Evolutionary conservation across 1,140 invertebrate species (phyloP), one percentile per base, ranked within the genome.

Genomic region (Danaus melanippus): DNA sequence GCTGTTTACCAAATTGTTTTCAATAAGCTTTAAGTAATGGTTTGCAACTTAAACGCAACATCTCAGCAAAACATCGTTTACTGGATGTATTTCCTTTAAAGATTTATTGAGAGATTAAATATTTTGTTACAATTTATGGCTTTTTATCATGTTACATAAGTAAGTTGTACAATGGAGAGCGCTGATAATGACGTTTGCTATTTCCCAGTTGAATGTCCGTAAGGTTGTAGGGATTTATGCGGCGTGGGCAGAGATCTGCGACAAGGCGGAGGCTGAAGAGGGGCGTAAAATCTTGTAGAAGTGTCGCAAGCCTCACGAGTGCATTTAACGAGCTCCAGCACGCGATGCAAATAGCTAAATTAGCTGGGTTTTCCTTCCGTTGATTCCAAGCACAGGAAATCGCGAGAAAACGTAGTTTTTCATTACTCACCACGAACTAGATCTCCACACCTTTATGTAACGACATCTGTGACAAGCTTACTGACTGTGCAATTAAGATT

Each of bases 1-100:
- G 65, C 72, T 84, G 83, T 84, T 83, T 76, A 76, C 83, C 79
- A 84, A 84, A 86, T 84, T 82, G 79, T 84, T 86, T 84, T 77
- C 79, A 80, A 83, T 84, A 81, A 78, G 73, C 73, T 74, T 78
- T 71, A 76, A 78, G 69, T 78, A 81, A 81, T 79, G 72, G 67
- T 74, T 69, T 2, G 21, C 67, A 81, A 74, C 67, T 57, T 60
- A 66, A 17, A 64, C 47, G 54, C 61, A 48, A 69, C 56, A 66
- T 69, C 67, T 71, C 64, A 62, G 56, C 57, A 60, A 61, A 67
- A 56, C 60, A 66, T 64, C 67, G 70, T 55, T 66, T 61, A 48
- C 67, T 73, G 67, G 68, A 71, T 73, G 65, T 66, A 75, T 79
- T 71, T 67, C 62, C 58, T 45, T 49, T 46, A 58, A 47, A 69